A percentile compares a stretch with the other conserved stretches of the same genome.
Conservation (phyloP, 2,888 invertebrate genomes). For the Luffia ferchaultella region DNA sequence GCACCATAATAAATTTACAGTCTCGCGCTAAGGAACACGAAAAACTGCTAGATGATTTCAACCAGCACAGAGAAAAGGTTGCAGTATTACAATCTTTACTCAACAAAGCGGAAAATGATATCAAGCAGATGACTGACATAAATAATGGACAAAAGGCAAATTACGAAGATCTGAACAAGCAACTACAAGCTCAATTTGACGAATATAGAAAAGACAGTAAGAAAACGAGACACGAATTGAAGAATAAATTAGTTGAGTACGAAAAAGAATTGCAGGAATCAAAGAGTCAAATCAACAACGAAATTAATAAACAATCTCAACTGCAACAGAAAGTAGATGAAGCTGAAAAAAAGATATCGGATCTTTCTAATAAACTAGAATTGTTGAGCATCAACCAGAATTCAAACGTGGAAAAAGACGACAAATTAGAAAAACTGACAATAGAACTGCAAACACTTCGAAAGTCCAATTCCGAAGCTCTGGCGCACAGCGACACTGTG, state of each 20-base stretch:
- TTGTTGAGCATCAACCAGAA: slow-evolving; percentile 46
- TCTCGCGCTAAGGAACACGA: slow-evolving; percentile 35
- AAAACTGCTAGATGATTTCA: slow-evolving; percentile 36
- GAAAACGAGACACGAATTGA: slow-evolving; percentile 56
- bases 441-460: slow-evolving; percentile 46
- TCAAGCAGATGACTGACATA: slow-evolving; percentile 47
- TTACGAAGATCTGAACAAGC: slow-evolving; percentile 54
- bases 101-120: slow-evolving; percentile 49
- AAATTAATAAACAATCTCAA: slow-evolving; percentile 42
- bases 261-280: slow-evolving; percentile 44
- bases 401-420: slow-evolving; percentile 43
- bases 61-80: slow-evolving; percentile 41
- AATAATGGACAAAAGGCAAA: slow-evolving; percentile 57
- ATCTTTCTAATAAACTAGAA: slow-evolving; percentile 50
- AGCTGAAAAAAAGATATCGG: slow-evolving; percentile 38
- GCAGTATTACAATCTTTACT: slow-evolving; percentile 43
- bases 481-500: slow-evolving; percentile 39
- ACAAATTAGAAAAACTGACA: slow-evolving; percentile 45
- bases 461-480: slow-evolving; percentile 36
- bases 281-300: slow-evolving; percentile 39
- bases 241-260: slow-evolving; percentile 64
- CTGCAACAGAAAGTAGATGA: slow-evolving; percentile 40
- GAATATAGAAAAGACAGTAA: slow-evolving; percentile 55
- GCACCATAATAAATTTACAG: slow-evolving; percentile 34
- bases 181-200: slow-evolving; percentile 45